phyloP scores from a whole-genome alignment of 2,113 vertebrate genomes.

The Brienomyrus brachyistius region DNA sequence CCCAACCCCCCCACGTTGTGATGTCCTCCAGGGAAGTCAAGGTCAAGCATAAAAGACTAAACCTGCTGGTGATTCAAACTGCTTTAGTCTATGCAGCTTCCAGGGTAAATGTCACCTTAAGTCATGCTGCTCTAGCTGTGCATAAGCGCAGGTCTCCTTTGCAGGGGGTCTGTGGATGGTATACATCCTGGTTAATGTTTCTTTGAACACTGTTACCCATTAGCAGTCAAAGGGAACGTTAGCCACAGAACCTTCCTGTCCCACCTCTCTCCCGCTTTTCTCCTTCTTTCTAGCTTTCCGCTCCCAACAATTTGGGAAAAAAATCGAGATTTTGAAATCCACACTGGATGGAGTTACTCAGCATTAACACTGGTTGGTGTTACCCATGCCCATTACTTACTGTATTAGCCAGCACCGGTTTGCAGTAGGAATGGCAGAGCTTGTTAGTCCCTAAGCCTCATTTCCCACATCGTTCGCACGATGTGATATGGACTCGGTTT shows the following conservation, averaged over 20 bases:
- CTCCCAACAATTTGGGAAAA: neutral
- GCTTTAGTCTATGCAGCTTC: neutral
- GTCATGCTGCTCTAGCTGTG: neutral
- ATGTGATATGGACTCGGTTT: neutral
- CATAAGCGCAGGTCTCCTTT: neutral
- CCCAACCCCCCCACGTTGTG: neutral
- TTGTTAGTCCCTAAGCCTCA: neutral
- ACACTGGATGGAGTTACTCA: neutral
- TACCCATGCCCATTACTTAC: neutral
- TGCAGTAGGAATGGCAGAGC: neutral
- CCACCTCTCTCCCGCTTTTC: neutral
- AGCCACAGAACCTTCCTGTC: neutral
- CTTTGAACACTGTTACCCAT: neutral
- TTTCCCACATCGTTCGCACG: neutral
- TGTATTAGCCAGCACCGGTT: neutral
- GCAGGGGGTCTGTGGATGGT: neutral
- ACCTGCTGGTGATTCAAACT: neutral
- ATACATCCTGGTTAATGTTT: constrained; percentile 8
- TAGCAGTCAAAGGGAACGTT: neutral
- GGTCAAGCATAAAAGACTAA: neutral
- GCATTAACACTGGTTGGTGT: neutral
- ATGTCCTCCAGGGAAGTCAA: neutral
- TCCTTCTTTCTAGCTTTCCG: neutral
- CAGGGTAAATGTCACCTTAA: neutral
- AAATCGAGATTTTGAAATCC: neutral